A percentile compares a stretch with the other conserved stretches of the same genome.
phyloP scores from a whole-genome alignment of 1,140 invertebrate species.

The Drosophila nebulosa region DNA sequence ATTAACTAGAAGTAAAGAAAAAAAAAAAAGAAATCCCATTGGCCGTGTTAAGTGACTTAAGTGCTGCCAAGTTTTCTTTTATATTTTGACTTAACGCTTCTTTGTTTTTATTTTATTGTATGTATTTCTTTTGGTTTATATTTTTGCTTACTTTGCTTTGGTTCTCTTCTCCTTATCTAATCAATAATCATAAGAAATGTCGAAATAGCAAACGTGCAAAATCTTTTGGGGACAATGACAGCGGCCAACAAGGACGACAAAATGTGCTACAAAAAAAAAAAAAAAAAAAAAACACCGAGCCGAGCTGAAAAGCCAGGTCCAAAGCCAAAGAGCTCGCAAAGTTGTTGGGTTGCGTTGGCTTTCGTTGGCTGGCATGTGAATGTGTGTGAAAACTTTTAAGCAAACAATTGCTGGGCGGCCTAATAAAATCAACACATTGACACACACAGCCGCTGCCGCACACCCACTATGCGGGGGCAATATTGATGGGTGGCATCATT shows the following conservation, averaged over 20 bases:
- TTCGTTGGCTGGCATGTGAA: neutral
- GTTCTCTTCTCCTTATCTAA: slow-evolving; percentile 58
- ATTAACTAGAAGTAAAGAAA: slow-evolving; percentile 20
- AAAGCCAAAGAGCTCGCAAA: slow-evolving; percentile 33
- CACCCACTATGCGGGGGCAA: slow-evolving; percentile 6
- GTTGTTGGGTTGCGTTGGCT: slow-evolving; percentile 28
- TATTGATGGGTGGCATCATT: slow-evolving; percentile 33
- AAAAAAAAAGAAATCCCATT: slow-evolving; percentile 39
- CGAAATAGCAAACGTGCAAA: slow-evolving; percentile 76
- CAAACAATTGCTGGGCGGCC: slow-evolving; percentile 66
- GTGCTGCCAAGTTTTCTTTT: slow-evolving; percentile 52
- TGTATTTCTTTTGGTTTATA: slow-evolving; percentile 21
- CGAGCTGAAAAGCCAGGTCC: slow-evolving; percentile 34
- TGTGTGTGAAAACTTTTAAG: slow-evolving; percentile 63
- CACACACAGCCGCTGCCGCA: neutral
- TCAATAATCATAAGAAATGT: slow-evolving; percentile 75
- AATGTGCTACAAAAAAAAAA: slow-evolving; percentile 38
- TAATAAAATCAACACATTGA: slow-evolving; percentile 62
- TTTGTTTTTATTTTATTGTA: slow-evolving; percentile 31
- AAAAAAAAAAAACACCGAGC: slow-evolving; percentile 11
- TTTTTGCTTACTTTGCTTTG: slow-evolving; percentile 7
- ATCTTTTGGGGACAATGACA: slow-evolving; percentile 64
- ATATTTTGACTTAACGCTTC: slow-evolving; percentile 39
- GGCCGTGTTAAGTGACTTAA: slow-evolving; percentile 76
- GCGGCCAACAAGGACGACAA: slow-evolving; percentile 40